Evolutionary conservation across 1,140 invertebrate genomes (phyloP), one percentile per base, ranked within the genome.

Genomic region (Eciton burchellii): DNA sequence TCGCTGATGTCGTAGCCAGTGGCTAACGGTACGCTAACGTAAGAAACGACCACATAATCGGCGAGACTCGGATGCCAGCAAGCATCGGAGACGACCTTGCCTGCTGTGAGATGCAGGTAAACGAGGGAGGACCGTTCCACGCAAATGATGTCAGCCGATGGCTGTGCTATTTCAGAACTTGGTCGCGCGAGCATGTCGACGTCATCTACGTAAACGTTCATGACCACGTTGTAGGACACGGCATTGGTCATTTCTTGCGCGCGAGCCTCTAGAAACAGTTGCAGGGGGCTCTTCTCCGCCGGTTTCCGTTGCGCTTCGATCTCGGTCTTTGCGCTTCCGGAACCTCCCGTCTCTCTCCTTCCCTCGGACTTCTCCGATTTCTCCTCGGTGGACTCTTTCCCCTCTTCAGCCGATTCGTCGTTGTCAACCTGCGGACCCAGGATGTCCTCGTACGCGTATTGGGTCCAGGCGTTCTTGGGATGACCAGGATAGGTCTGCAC

Each of bases 381-480:
- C 41, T 59, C 24, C 66, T 47, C 63, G 5, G 12, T 4, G n/a
- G 62, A 73, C 1, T 70, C 57, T 49, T 85, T 41, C 49, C 81
- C 24, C 1, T 84, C 73, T 0, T 56, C 29, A 8, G 45, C 56
- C 8, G 21, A 21, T 16, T 63, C 45, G 5, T 0, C 19, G 3
- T 43, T 45, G 43, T 47, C 62, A 11, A 0, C 16, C 3, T 71
- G 76, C 19, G 16, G 43, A 0, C 9, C 2, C 11, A 77, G 21
- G n/a, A 24, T 79, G 19, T 88, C 84, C 41, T 94, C 90, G 84
- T 94, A 94, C 19, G 90, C 88, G 62, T 95, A 95, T 59, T 97
- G 96, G 0, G 96, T 96, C 95, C 96, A 97, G 26, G 95, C 94
- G 89, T 97, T 96, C 83, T 95, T 94, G 4, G 96, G 96, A 91